Percentiles rank a stretch among this genome's conserved stretches.
phyloP scores from a whole-genome alignment of 2,113 vertebrate genomes.

The Numenius arquata region DNA sequence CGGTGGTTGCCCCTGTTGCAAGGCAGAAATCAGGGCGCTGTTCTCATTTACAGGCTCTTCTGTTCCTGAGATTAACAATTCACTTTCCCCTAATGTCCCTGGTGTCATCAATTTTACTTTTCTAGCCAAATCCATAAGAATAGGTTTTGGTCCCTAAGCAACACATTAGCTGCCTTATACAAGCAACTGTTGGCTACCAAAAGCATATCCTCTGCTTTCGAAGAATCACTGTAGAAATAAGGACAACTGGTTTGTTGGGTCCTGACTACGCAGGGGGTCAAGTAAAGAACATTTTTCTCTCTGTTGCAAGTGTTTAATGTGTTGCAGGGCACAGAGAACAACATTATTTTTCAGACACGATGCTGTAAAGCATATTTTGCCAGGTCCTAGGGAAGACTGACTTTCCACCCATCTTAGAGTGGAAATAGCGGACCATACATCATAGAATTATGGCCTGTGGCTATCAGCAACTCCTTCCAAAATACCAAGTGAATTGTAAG shows the following conservation, averaged over 20 bases:
- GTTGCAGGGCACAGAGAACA: background rate
- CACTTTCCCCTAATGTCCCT: background rate
- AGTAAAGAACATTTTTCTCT: background rate
- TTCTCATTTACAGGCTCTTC: background rate
- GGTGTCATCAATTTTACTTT: background rate
- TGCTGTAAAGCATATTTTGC: background rate
- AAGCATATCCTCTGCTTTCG: background rate
- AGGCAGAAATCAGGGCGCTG: background rate
- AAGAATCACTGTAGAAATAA: background rate
- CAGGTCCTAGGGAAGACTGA: background rate
- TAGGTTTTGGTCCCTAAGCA: background rate
- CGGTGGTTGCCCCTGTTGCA: background rate
- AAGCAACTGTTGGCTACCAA: background rate
- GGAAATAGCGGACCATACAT: background rate
- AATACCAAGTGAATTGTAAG: background rate
- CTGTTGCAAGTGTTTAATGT: background rate
- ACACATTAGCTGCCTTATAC: background rate
- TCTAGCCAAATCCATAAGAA: background rate
- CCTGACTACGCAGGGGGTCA: background rate
- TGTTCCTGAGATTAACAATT: background rate
- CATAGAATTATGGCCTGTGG: background rate
- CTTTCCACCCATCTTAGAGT: background rate
- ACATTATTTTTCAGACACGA: background rate
- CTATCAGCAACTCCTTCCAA: background rate
- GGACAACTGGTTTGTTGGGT: background rate